Base-by-base conservation (phyloP, 2,797 vertebrate genomes). In the Rhodeus uyekii region DNA sequence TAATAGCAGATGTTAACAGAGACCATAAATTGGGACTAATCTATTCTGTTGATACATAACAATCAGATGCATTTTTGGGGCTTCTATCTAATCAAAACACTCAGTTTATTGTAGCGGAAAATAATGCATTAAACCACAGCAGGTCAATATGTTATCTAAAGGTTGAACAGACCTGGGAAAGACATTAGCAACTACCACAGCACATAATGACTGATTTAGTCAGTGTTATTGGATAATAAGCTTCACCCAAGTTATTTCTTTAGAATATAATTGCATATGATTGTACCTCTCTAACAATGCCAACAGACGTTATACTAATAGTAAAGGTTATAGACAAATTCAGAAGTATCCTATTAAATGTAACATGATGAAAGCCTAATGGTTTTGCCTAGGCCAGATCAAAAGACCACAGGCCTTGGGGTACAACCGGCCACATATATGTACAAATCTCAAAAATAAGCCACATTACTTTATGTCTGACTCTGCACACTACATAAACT, bases 1-100 rank as follows among this genome's bases (percentile, higher is more conserved):
- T 81, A n/a, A 71, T 19, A 18, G 39, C 63, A 74, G 46, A 75
- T 74, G 68, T 78, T 61, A 67, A 61, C 60, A 3, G 18, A 34
- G 61, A 68, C 19, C 42, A 46, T 29, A 75, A 75, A 79, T 63
- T 48, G 61, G 74, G 44, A 34, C 77, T 81, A 27, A 74, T 78
- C 50, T 48, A 68, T 75, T 58, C 39, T 2, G 48, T 61, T 72
- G 42, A 67, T 63, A 68, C 74, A 77, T 22, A 48, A 68, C 53
- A 69, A 58, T 83, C 48, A 76, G 55, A 39, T 50, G 48, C 27
- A 80, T 65, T 60, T 46, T 18, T 34, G 42, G 22, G 50, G 44
- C 50, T 29, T 48, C 38, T 38, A 61, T 76, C 50, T 44, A 75
- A 78, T 68, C 36, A 48, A 78, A 80, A 34, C 19, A 53, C 44